Evolutionary conservation across 2,797 vertebrate genomes (phyloP), one percentile per base, ranked within the genome.

Genomic region (Karalla daura): DNA sequence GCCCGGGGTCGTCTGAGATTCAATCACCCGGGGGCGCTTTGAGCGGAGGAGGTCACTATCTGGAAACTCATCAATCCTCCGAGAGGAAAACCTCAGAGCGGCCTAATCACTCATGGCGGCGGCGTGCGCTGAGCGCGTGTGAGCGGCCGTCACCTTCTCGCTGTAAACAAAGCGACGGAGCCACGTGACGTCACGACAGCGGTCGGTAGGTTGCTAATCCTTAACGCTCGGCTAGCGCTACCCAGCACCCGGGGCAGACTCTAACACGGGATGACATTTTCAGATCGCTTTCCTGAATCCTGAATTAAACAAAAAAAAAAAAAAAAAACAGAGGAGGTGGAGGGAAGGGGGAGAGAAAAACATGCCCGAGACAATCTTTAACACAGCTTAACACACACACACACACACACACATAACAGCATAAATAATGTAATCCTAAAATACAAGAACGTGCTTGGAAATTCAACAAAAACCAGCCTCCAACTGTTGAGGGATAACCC

Each of bases 241-340:
- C 67, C 74, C 58, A 74, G 71, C 76, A 89, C 86, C 83, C 28
- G 35, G 18, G 88, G 83, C 77, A 83, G 86, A 90, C 76, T 81
- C 68, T 81, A 86, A 89, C 81, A 80, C 76, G 80, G 74, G 74
- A 70, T 87, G 88, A 91, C 86, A 85, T 92, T 91, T 91, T 89
- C 84, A 88, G 86, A 90, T 91, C 88, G 79, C 83, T 81, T 70
- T 82, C 62, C 67, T 81, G 80, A 87, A 86, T 84, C 74, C n/a
- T n/a, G n/a, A n/a, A n/a, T n/a, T n/a, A n/a, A n/a, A n/a, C n/a
- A n/a, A n/a, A n/a, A n/a, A n/a, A n/a, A n/a, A n/a, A n/a, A n/a
- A n/a, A n/a, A n/a, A n/a, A n/a, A n/a, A n/a, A n/a, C n/a, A n/a
- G n/a, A n/a, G n/a, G n/a, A n/a, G n/a, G n/a, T n/a, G n/a, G 72